Evolutionary conservation across 1,140 invertebrate species (phyloP).

Genomic region (Aphaenogaster ashmeadi): DNA sequence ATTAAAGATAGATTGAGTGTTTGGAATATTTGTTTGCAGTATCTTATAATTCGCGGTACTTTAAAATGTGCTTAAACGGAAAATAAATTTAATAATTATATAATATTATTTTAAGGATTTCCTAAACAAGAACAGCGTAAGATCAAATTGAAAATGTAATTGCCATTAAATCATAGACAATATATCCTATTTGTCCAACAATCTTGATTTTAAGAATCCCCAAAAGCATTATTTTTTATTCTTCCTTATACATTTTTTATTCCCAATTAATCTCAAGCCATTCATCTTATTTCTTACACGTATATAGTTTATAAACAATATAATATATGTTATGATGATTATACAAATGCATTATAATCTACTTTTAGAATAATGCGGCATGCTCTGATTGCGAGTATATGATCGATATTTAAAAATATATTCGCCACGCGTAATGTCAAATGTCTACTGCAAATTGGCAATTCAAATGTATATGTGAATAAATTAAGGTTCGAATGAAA

Average conservation of each 20-base stretch:
- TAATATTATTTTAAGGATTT: slow-evolving; percentile 34
- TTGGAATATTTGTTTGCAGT: slow-evolving; percentile 22
- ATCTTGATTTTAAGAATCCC: slow-evolving; percentile 59
- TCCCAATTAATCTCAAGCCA: background rate
- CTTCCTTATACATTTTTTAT: background rate
- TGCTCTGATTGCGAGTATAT: slow-evolving; percentile 21
- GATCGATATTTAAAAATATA: slow-evolving; percentile 25
- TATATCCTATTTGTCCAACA: slow-evolving; percentile 56
- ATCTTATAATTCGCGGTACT: background rate
- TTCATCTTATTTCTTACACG: background rate
- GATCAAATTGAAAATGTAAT: slow-evolving; percentile 39
- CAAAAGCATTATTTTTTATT: background rate
- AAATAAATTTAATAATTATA: slow-evolving; percentile 30
- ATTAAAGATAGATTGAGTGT: slow-evolving; percentile 3
- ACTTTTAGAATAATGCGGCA: slow-evolving; percentile 33
- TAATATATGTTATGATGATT: background rate
- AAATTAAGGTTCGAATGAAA: slow-evolving; percentile 24
- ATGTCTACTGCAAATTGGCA: slow-evolving; percentile 54
- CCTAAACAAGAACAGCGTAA: slow-evolving; percentile 26
- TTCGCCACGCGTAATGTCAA: slow-evolving; percentile 12
- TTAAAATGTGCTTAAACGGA: background rate
- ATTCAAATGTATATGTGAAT: slow-evolving; percentile 59
- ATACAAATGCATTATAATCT: slow-evolving; percentile 41
- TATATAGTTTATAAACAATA: slow-evolving; percentile 20
- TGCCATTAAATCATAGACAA: slow-evolving; percentile 70